These are phyloP conservation scores for Phenganax subtilis DNA, from an alignment of 92 coral and sea anemone genomes.

Conservation along the genomic window DNA sequence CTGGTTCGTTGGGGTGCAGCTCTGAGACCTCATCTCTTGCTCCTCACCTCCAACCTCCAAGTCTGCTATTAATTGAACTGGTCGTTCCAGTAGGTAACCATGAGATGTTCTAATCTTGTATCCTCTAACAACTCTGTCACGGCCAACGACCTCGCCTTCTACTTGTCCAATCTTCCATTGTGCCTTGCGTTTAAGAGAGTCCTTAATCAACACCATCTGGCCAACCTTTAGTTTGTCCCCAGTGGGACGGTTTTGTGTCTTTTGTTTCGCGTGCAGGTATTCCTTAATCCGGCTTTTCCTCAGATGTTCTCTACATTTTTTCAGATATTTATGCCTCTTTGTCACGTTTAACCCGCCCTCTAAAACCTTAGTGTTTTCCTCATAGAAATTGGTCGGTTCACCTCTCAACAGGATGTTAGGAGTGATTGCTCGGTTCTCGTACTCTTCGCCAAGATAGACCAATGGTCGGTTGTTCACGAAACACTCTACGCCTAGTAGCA, in stretches of 20 bases:
- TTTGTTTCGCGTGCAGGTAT: constrained; percentile 13
- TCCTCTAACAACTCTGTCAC: constrained; percentile 8
- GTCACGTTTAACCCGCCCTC: background rate
- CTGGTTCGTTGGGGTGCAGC: background rate
- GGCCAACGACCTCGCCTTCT: background rate
- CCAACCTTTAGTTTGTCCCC: background rate
- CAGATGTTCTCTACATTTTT: background rate
- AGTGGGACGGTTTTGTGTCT: background rate
- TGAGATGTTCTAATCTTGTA: no score
- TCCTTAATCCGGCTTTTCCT: background rate
- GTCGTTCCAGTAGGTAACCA: no score
- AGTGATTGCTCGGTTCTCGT: constrained; percentile 20
- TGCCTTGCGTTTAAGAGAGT: background rate
- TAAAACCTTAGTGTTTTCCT: background rate
- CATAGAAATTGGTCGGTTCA: background rate
- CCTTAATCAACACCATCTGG: constrained; percentile 16
- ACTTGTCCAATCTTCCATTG: constrained; percentile 25
- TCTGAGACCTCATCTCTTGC: background rate
- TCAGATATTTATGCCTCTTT: background rate
- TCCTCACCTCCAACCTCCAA: no score
- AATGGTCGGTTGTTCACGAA: constrained; percentile 59
- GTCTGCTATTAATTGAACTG: no score
- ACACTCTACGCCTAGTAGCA: constrained; percentile 49
- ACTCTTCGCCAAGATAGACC: constrained; percentile 53
- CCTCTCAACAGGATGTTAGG: constrained; percentile 54